These are phyloP conservation scores for Girardinus metallicus DNA, from an alignment of 2,797 vertebrate genomes.

Conservation along the genomic window DNA sequence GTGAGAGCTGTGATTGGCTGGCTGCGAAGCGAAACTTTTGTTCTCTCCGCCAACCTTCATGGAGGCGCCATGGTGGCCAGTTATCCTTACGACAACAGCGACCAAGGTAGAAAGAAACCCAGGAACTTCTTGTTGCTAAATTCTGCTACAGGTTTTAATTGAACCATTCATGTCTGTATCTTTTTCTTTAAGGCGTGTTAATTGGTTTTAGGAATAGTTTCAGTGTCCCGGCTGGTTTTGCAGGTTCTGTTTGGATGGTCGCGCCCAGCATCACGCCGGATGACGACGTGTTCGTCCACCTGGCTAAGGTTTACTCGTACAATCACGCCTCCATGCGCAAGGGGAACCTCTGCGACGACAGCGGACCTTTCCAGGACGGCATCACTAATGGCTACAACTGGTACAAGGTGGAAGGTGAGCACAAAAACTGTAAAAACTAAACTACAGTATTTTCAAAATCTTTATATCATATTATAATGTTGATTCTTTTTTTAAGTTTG, in stretches of 20 bases:
- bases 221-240: neutral
- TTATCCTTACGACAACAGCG: constrained; percentile 93
- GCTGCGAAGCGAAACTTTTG: constrained; percentile 87
- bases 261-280: constrained; percentile 85
- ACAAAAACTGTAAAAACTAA: too few species aligned
- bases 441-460: too few species aligned
- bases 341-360: constrained; percentile 74
- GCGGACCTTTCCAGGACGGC: constrained; percentile 78
- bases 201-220: neutral
- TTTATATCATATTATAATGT: too few species aligned
- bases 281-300: constrained; percentile 90
- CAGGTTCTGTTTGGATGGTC: constrained; percentile 68
- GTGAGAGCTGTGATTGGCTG: constrained; percentile 90
- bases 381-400: constrained; percentile 91
- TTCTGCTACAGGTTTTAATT: neutral
- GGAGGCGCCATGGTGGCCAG: constrained; percentile 94
- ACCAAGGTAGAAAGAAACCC: constrained; percentile 75
- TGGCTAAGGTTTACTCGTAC: constrained; percentile 87
- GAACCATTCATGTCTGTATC: neutral
- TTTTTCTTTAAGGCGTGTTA: neutral
- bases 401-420: constrained; percentile 88
- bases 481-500: too few species aligned
- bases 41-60: constrained; percentile 95
- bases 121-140: neutral
- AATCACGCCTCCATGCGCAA: constrained; percentile 85